Percentiles rank a stretch among this genome's conserved stretches.
phyloP scores from a whole-genome alignment of 1,140 invertebrate genomes.

The Stratiolaelaps scimitus region DNA sequence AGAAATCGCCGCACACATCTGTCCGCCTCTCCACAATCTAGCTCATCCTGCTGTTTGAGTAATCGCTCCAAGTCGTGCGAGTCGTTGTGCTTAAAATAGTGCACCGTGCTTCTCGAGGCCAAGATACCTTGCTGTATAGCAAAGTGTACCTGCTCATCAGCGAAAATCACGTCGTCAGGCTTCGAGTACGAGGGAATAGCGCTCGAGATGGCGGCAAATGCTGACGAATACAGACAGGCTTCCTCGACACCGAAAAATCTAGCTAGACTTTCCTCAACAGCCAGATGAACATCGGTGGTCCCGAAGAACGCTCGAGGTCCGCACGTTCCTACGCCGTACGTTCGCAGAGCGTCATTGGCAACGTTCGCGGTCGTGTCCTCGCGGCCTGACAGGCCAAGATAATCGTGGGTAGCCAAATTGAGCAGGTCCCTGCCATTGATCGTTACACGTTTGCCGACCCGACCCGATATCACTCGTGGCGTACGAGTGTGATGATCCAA shows the following conservation, averaged over 20 bases:
- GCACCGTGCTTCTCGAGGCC: slow-evolving; percentile 69
- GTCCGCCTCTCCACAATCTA: slow-evolving; percentile 59
- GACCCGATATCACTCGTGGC: slow-evolving; percentile 46
- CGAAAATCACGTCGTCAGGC: slow-evolving; percentile 78
- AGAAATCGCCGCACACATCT: slow-evolving; percentile 62
- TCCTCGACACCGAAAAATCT: slow-evolving; percentile 84
- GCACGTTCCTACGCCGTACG: slow-evolving; percentile 96
- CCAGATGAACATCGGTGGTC: slow-evolving; percentile 87
- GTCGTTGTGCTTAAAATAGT: slow-evolving; percentile 88
- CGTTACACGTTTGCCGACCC: slow-evolving; percentile 53
- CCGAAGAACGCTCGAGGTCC: slow-evolving; percentile 96
- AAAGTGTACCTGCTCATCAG: slow-evolving; percentile 82
- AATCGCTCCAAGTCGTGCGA: slow-evolving; percentile 65
- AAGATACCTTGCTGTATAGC: slow-evolving; percentile 86
- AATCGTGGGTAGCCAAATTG: slow-evolving; percentile 74
- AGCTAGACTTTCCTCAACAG: slow-evolving; percentile 75
- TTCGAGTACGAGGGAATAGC: slow-evolving; percentile 95
- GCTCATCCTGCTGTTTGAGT: slow-evolving; percentile 54
- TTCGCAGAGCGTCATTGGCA: slow-evolving; percentile 53
- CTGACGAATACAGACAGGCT: slow-evolving; percentile 90
- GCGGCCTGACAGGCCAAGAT: slow-evolving; percentile 61
- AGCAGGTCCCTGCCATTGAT: slow-evolving; percentile 58
- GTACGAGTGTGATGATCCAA: slow-evolving; percentile 49
- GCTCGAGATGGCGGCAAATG: slow-evolving; percentile 87
- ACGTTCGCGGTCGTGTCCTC: slow-evolving; percentile 54